Percentiles rank a stretch among this genome's conserved stretches.
Conservation (phyloP, 1,140 invertebrate genomes). For the Lepeophtheirus salmonis region DNA sequence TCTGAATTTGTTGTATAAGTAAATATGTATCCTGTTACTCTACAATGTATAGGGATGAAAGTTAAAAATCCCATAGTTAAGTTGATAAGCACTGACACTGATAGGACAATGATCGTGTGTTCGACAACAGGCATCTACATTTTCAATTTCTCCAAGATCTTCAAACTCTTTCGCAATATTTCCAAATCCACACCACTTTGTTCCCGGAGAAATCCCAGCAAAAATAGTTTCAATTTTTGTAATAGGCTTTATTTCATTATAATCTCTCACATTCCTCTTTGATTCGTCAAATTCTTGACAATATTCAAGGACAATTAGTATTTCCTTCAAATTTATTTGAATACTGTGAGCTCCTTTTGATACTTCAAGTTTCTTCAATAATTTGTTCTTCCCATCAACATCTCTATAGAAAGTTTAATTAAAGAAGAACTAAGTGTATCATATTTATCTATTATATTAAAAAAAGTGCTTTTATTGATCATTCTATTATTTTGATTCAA, state of each 20-base stretch:
- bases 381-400: no score
- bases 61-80: background rate
- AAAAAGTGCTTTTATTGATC: no score
- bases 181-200: background rate
- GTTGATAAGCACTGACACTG: background rate
- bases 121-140: background rate
- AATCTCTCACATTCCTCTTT: background rate
- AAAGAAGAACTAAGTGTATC: no score
- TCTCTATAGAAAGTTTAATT: no score
- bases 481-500: no score
- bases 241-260: background rate
- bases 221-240: background rate
- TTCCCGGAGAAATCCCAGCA: background rate
- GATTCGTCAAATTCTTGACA: background rate
- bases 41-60: background rate
- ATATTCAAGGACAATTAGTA: background rate
- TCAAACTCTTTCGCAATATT: background rate
- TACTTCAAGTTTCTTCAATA: no score
- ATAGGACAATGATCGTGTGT: background rate
- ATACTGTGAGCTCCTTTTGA: no score
- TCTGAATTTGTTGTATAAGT: background rate
- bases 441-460: no score
- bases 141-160: background rate
- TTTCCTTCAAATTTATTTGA: background rate
- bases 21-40: background rate